Percentiles rank a stretch among this genome's conserved stretches.
These are phyloP conservation scores for Spodoptera exigua DNA, from an alignment of 2,888 invertebrate species.

Conservation along the genomic window DNA sequence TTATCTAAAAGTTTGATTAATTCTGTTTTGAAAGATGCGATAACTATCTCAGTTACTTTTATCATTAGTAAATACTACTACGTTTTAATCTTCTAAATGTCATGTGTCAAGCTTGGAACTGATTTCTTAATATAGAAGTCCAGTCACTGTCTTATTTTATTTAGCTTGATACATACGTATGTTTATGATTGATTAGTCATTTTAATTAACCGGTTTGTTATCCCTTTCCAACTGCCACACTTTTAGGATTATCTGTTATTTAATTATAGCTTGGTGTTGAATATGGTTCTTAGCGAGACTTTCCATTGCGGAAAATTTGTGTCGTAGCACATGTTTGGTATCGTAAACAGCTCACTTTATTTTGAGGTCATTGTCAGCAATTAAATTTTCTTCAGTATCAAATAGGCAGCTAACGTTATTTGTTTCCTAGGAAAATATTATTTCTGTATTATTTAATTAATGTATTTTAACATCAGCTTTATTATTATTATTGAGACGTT, in stretches of 20 bases:
- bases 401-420: slow-evolving; percentile 52
- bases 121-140: slow-evolving; percentile 52
- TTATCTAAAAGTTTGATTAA: slow-evolving; percentile 16
- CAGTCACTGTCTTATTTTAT: slow-evolving; percentile 29
- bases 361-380: slow-evolving; percentile 67
- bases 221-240: slow-evolving; percentile 14
- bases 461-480: slow-evolving; percentile 20
- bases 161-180: slow-evolving; percentile 39
- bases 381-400: slow-evolving; percentile 56
- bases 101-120: slow-evolving; percentile 36
- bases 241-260: slow-evolving; percentile 19
- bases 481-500: slow-evolving; percentile 37
- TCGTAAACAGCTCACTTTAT: slow-evolving; percentile 63
- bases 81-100: slow-evolving; percentile 42
- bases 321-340: slow-evolving; percentile 57
- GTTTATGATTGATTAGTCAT: slow-evolving; percentile 29
- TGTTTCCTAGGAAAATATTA: slow-evolving; percentile 24
- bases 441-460: slow-evolving; percentile 8
- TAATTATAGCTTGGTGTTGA: slow-evolving; percentile 19
- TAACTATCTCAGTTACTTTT: slow-evolving; percentile 28
- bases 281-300: slow-evolving; percentile 21
- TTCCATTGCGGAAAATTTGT: slow-evolving; percentile 67
- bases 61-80: slow-evolving; percentile 25
- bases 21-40: slow-evolving; percentile 4
- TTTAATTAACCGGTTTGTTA: slow-evolving; percentile 41